These are phyloP conservation scores for Sphaerodactylus townsendi DNA, from an alignment of 2,113 vertebrate genomes.

Conservation along the genomic window DNA sequence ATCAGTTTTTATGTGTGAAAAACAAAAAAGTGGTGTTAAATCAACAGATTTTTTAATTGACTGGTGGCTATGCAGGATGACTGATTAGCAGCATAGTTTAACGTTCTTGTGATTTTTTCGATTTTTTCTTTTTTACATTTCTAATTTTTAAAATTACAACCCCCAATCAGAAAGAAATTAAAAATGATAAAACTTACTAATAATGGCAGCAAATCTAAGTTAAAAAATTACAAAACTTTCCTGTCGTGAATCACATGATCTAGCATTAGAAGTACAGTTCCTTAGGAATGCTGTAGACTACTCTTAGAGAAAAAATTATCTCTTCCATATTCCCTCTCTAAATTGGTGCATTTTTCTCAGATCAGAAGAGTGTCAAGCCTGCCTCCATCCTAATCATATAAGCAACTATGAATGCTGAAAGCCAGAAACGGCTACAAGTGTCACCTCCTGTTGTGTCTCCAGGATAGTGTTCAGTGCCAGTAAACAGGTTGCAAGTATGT, in stretches of 20 bases:
- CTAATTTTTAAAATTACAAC: no score
- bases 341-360: background rate
- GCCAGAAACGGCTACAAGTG: background rate
- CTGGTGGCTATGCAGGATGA: no score
- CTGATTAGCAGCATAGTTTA: no score
- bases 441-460: background rate
- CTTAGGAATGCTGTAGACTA: background rate
- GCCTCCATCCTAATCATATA: background rate
- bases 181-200: no score
- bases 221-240: background rate
- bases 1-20: no score
- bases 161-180: no score
- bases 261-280: conserved; percentile 4
- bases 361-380: background rate
- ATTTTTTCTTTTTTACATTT: no score
- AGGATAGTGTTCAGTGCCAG: background rate
- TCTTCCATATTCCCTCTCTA: background rate
- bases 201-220: no score
- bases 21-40: no score
- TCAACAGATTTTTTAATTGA: no score
- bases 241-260: background rate
- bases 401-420: background rate
- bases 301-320: no score
- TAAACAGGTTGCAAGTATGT: background rate
- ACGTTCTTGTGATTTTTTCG: no score